Evolutionary conservation across 2,888 invertebrate genomes (phyloP).

Genomic region (Lingula anatina): DNA sequence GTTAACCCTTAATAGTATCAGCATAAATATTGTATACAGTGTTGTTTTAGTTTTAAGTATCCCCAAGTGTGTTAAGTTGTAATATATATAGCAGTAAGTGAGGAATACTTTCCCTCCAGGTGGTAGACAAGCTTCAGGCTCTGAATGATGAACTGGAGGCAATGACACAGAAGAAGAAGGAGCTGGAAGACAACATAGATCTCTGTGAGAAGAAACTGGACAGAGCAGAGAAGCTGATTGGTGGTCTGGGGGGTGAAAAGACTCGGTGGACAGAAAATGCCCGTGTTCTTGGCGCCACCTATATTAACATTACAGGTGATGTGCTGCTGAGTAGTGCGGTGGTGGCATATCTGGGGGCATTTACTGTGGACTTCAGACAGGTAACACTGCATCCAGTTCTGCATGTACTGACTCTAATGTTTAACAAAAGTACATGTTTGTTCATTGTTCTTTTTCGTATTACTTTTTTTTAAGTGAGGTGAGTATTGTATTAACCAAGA

Average conservation of each 20-base stretch:
- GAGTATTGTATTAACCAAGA: too few relatives aligned
- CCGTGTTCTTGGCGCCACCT: slow-evolving; percentile 63
- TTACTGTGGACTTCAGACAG: slow-evolving; percentile 58
- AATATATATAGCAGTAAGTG: too few relatives aligned
- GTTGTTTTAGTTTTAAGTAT: too few relatives aligned
- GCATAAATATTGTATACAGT: too few relatives aligned
- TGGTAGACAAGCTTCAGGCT: slow-evolving; percentile 80
- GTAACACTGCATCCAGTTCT: too few relatives aligned
- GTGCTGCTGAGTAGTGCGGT: slow-evolving; percentile 82
- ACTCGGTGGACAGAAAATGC: slow-evolving; percentile 84
- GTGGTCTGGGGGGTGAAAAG: slow-evolving; percentile 85
- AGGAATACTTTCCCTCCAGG: too few relatives aligned
- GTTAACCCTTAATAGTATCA: too few relatives aligned
- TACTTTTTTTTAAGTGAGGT: too few relatives aligned
- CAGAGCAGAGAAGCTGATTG: slow-evolving; percentile 83
- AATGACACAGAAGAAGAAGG: slow-evolving; percentile 93
- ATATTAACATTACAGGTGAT: slow-evolving; percentile 83
- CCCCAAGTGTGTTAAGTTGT: too few relatives aligned
- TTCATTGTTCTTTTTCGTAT: too few relatives aligned
- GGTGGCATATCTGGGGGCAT: slow-evolving; percentile 88
- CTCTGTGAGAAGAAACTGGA: slow-evolving; percentile 84
- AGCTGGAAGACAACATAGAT: slow-evolving; percentile 90
- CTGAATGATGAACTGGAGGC: slow-evolving; percentile 94
- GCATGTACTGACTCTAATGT: too few relatives aligned
- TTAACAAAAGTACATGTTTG: too few relatives aligned